Evolutionary conservation across 2,797 vertebrate species (phyloP).

Genomic region (Arrhamphus sclerolepis): DNA sequence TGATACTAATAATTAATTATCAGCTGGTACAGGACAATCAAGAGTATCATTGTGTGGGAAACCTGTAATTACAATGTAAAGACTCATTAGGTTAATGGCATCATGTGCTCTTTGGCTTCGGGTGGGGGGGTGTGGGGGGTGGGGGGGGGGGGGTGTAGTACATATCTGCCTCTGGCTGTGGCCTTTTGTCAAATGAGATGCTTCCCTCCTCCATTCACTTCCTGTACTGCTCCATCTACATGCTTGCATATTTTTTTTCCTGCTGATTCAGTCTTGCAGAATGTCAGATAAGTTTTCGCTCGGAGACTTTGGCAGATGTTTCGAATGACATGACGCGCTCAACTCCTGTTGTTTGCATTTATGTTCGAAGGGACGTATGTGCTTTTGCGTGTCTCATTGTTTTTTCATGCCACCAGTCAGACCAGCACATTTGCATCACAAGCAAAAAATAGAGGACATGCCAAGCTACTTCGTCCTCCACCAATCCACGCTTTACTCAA

Average conservation of each 20-base stretch:
- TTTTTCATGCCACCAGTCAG: slow-evolving; percentile 50
- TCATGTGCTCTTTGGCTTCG: slow-evolving; percentile 64
- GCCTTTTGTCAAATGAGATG: slow-evolving; percentile 63
- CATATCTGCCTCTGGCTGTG: slow-evolving; percentile 74
- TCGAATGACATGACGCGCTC: slow-evolving; percentile 35
- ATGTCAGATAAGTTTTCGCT: slow-evolving; percentile 71
- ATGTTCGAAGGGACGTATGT: slow-evolving; percentile 3
- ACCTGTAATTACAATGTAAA: slow-evolving; percentile 74
- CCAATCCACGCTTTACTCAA: slow-evolving; percentile 33
- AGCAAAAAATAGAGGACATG: slow-evolving; percentile 64
- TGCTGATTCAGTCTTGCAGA: slow-evolving; percentile 71
- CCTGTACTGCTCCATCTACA: slow-evolving; percentile 20
- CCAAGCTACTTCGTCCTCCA: slow-evolving; percentile 61
- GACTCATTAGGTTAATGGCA: slow-evolving; percentile 77
- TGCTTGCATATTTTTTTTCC: slow-evolving; percentile 46
- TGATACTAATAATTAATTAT: slow-evolving; percentile 84
- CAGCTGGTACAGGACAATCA: slow-evolving; percentile 52
- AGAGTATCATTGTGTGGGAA: slow-evolving; percentile 61
- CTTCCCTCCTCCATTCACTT: slow-evolving; percentile 20
- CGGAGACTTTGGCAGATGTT: slow-evolving; percentile 57
- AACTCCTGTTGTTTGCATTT: slow-evolving; percentile 4
- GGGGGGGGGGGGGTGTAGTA: too few relatives aligned
- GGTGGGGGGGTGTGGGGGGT: too few relatives aligned
- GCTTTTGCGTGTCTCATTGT: slow-evolving; percentile 32
- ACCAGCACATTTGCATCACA: slow-evolving; percentile 44